Evolutionary conservation across 2,797 vertebrate genomes (phyloP).

Genomic region (Anguilla obscura): DNA sequence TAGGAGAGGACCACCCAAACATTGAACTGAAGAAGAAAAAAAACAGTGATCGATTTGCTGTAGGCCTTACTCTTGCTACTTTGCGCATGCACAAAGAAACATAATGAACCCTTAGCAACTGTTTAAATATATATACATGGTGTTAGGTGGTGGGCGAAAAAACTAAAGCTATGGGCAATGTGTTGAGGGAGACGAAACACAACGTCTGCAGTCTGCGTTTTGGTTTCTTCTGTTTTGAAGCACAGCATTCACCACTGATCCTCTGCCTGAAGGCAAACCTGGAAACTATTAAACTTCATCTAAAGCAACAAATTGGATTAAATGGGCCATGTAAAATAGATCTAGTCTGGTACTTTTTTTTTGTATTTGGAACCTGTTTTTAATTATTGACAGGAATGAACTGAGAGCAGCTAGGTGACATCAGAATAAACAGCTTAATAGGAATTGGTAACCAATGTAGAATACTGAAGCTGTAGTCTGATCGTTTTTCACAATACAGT

Average conservation of each 20-base stretch:
- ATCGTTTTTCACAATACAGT: too few relatives aligned
- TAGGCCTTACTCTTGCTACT: too few relatives aligned
- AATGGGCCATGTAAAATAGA: neutral
- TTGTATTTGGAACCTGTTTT: neutral
- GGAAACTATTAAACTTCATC: neutral
- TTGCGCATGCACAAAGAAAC: too few relatives aligned
- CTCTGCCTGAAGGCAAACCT: neutral
- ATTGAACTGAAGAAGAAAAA: too few relatives aligned
- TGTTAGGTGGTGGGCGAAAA: neutral
- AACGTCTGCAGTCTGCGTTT: neutral
- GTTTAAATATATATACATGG: too few relatives aligned
- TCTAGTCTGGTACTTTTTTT: neutral
- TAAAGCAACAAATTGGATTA: slow-evolving; percentile 3
- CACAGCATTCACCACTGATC: neutral
- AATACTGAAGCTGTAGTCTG: too few relatives aligned
- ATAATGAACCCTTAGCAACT: too few relatives aligned
- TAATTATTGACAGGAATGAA: neutral
- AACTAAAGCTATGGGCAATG: neutral
- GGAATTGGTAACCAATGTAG: neutral
- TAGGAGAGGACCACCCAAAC: too few relatives aligned
- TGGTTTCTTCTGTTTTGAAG: neutral
- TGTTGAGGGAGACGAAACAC: neutral
- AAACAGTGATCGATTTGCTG: too few relatives aligned
- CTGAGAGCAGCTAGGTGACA: neutral
- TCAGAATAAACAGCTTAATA: neutral